phyloP scores from a whole-genome alignment of 1,140 invertebrate species.

The Campoletis sonorensis region DNA sequence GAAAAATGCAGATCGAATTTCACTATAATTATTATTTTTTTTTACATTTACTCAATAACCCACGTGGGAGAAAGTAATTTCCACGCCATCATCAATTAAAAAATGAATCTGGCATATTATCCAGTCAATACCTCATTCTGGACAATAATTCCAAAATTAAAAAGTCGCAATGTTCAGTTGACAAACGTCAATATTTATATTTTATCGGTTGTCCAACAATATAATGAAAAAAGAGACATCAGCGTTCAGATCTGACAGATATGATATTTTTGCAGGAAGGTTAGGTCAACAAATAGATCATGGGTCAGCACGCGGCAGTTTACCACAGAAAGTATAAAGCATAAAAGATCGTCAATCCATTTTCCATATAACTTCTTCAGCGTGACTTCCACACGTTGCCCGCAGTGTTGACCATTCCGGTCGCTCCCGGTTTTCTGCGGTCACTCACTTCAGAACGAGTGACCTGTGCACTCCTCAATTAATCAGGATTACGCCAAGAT shows the following conservation, averaged over 20 bases:
- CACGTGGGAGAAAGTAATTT: too few species aligned
- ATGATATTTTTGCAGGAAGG: neutral
- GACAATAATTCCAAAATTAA: too few species aligned
- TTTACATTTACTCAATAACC: too few species aligned
- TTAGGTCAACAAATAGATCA: slow-evolving; percentile 3
- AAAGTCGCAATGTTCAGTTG: too few species aligned
- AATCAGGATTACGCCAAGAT: slow-evolving; percentile 69
- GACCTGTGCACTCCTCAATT: slow-evolving; percentile 56
- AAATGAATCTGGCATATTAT: too few species aligned
- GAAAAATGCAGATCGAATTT: neutral
- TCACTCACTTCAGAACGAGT: slow-evolving; percentile 1
- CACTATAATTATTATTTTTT: neutral
- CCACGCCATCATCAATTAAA: too few species aligned
- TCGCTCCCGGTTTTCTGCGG: slow-evolving; percentile 17
- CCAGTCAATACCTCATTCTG: too few species aligned
- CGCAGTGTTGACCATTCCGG: slow-evolving; percentile 15
- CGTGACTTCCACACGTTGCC: neutral
- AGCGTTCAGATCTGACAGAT: neutral
- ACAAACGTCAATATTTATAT: too few species aligned
- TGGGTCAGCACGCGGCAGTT: slow-evolving; percentile 22
- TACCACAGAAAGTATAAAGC: slow-evolving; percentile 9
- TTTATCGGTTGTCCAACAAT: too few species aligned
- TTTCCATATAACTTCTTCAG: neutral
- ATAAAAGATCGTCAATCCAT: slow-evolving; percentile 23
- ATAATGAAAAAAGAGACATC: neutral